These are phyloP conservation scores for Yponomeuta malinellus DNA, from an alignment of 2,888 invertebrate genomes.

Conservation along the genomic window DNA sequence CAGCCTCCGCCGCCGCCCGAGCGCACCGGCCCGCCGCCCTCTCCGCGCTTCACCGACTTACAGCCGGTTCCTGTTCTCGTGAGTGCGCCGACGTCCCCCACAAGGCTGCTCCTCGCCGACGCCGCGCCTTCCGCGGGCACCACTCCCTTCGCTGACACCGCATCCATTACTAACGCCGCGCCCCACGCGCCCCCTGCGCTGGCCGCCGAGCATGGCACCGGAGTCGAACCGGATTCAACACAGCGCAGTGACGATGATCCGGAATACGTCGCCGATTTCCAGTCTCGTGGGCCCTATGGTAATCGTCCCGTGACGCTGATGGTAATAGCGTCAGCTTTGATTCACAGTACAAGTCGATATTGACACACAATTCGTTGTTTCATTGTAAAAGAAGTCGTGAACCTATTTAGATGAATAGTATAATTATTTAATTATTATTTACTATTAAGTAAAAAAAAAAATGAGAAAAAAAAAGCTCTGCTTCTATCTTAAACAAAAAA, in stretches of 20 bases:
- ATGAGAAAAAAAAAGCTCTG: too few species aligned
- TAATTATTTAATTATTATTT: constrained; percentile 17
- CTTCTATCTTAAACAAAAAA: too few species aligned
- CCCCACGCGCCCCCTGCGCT: constrained; percentile 6
- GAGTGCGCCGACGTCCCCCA: constrained; percentile 9
- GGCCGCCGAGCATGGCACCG: constrained; percentile 2
- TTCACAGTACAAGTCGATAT: constrained; percentile 24
- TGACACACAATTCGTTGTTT: constrained; percentile 22
- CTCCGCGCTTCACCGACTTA: neutral
- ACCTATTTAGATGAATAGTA: constrained; percentile 15
- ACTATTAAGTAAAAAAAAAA: constrained; percentile 15
- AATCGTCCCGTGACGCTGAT: neutral
- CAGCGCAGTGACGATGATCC: constrained; percentile 3
- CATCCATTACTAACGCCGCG: constrained; percentile 15
- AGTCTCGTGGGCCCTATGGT: neutral
- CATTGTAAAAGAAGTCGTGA: constrained; percentile 19
- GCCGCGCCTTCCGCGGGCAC: constrained; percentile 11
- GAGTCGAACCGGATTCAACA: neutral
- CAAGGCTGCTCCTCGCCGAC: constrained; percentile 16
- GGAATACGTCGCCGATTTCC: constrained; percentile 5
- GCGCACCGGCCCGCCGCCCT: constrained; percentile 16
- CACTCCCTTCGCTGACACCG: constrained; percentile 17
- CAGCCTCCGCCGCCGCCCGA: constrained; percentile 13
- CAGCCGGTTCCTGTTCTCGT: too few species aligned
- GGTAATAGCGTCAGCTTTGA: constrained; percentile 22